A percentile compares a stretch with the other conserved stretches of the same genome.
Evolutionary conservation across 1,140 invertebrate genomes (phyloP).

Genomic region (Ladona fulva): DNA sequence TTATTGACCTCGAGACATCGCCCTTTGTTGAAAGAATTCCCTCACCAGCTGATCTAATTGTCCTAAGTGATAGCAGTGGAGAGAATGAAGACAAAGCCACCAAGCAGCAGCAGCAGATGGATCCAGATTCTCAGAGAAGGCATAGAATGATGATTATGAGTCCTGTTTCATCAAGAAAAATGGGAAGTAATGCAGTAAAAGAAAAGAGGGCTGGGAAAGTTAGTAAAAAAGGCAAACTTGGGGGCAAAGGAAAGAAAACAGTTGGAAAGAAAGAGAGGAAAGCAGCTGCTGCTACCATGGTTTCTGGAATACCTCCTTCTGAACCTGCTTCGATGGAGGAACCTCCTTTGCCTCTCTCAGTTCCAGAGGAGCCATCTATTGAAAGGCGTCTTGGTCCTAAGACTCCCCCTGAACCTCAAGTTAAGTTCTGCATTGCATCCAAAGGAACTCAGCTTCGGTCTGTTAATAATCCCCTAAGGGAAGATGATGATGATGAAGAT

Average conservation of each 20-base stretch:
- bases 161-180: background rate
- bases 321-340: background rate
- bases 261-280: background rate
- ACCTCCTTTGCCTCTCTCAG: background rate
- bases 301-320: background rate
- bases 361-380: background rate
- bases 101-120: constrained; percentile 21
- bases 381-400: constrained; percentile 47
- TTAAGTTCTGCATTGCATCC: constrained; percentile 54
- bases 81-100: constrained; percentile 36
- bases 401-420: constrained; percentile 61
- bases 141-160: background rate
- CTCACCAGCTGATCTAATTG: constrained; percentile 68
- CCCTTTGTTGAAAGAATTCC: constrained; percentile 69
- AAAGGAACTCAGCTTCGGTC: constrained; percentile 48
- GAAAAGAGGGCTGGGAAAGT: background rate
- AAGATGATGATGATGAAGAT: constrained; percentile 39
- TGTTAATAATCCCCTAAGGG: constrained; percentile 51
- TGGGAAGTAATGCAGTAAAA: background rate
- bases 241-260: background rate
- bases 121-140: background rate
- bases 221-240: background rate
- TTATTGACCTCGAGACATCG: constrained; percentile 76
- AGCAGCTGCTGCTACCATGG: background rate
- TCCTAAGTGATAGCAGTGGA: constrained; percentile 71